A percentile compares a stretch with the other conserved stretches of the same genome.
These are phyloP conservation scores for Thera obeliscata DNA, from an alignment of 2,888 invertebrate species.

Conservation along the genomic window DNA sequence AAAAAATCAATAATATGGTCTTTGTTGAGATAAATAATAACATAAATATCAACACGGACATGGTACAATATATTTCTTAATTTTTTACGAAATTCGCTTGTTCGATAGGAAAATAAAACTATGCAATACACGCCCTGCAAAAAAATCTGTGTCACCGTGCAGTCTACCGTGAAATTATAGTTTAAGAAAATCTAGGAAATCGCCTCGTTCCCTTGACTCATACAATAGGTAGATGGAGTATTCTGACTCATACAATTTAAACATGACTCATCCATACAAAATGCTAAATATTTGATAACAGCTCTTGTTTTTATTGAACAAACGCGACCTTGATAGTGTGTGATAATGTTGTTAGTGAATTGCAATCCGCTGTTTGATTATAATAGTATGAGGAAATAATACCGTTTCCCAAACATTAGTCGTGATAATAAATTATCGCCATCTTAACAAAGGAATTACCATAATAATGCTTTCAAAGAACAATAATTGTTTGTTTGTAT, in stretches of 20 bases:
- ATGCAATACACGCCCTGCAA: constrained; percentile 8
- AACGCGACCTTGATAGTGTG: constrained; percentile 46
- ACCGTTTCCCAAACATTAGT: too few relatives aligned
- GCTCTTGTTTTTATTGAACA: constrained; percentile 47
- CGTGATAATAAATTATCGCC: constrained; percentile 21
- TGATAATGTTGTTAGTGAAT: constrained; percentile 4
- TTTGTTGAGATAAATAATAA: too few relatives aligned
- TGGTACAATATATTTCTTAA: too few relatives aligned
- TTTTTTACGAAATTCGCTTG: not conserved
- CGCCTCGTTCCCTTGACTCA: constrained; percentile 41
- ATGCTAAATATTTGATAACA: constrained; percentile 59
- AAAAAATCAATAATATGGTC: too few relatives aligned
- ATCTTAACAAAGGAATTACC: constrained; percentile 30
- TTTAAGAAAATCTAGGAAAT: constrained; percentile 33
- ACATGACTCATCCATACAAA: constrained; percentile 55
- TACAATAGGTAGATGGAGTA: constrained; percentile 15
- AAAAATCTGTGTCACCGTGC: constrained; percentile 24
- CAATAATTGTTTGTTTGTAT: constrained; percentile 28
- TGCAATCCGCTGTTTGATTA: not conserved
- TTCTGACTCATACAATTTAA: constrained; percentile 46
- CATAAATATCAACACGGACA: too few relatives aligned
- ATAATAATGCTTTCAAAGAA: constrained; percentile 31
- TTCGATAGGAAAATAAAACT: not conserved
- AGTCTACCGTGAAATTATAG: constrained; percentile 40
- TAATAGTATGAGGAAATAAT: not conserved